Evolutionary conservation across 2,113 vertebrate species (phyloP).

Genomic region (Lycaon pictus): DNA sequence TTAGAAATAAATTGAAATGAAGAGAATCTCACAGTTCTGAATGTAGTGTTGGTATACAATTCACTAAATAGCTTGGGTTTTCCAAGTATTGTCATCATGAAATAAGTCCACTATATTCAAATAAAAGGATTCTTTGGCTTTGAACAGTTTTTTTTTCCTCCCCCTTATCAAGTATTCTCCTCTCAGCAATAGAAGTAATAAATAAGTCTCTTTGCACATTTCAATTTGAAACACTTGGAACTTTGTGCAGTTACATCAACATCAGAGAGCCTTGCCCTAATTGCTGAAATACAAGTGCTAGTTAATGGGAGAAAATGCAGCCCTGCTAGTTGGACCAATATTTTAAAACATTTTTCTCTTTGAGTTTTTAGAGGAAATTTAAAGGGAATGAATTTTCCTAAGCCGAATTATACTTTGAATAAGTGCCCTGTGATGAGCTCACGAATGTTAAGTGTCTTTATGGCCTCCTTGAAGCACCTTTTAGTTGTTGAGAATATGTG

Average conservation of each 20-base stretch:
- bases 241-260: background rate
- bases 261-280: background rate
- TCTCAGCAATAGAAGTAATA: slow-evolving; percentile 45
- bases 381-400: slow-evolving; percentile 12
- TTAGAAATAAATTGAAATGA: background rate
- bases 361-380: background rate
- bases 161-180: background rate
- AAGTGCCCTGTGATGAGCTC: background rate
- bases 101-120: background rate
- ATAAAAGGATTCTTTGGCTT: slow-evolving; percentile 39
- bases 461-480: background rate
- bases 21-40: background rate
- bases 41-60: background rate
- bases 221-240: slow-evolving; percentile 21
- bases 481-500: background rate
- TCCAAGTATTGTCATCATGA: background rate
- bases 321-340: background rate
- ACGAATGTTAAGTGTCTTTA: background rate
- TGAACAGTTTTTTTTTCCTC: background rate
- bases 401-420: background rate
- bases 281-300: background rate
- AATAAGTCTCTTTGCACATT: slow-evolving; percentile 45
- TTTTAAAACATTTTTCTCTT: slow-evolving; percentile 9
- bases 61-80: slow-evolving; percentile 14
- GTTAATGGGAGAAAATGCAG: background rate